Conservation (phyloP, 92 coral and sea anemone species). For the Pocillopora grandis region DNA sequence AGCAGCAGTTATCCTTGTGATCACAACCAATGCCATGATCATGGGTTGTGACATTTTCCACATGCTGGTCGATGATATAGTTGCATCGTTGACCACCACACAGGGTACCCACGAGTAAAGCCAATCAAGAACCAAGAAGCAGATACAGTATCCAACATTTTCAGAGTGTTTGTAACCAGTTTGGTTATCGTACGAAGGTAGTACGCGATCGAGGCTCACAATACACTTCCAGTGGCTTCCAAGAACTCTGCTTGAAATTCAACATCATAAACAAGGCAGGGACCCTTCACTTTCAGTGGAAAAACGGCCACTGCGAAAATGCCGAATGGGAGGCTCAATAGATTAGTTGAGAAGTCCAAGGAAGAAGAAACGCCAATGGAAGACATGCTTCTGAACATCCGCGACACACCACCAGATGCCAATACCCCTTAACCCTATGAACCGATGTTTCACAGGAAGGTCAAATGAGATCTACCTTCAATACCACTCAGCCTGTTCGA, state of each 20-base stretch:
- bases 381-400: slow-evolving; percentile 70
- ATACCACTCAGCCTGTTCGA: slow-evolving; percentile 46
- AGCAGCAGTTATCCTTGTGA: slow-evolving; percentile 45
- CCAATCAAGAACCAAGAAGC: too few species aligned
- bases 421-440: slow-evolving; percentile 64
- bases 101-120: background rate
- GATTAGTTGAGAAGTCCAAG: slow-evolving; percentile 1
- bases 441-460: too few species aligned
- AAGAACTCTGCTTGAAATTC: slow-evolving; percentile 66
- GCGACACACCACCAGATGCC: slow-evolving; percentile 68
- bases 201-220: slow-evolving; percentile 61
- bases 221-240: slow-evolving; percentile 38
- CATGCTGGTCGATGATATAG: slow-evolving; percentile 67
- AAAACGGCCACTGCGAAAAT: slow-evolving; percentile 68
- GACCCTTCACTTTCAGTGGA: slow-evolving; percentile 71
- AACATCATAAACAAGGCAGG: slow-evolving; percentile 73
- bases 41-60: slow-evolving; percentile 70
- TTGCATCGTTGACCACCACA: slow-evolving; percentile 67
- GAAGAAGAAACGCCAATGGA: slow-evolving; percentile 67
- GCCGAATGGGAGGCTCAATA: slow-evolving; percentile 68
- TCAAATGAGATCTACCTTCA: too few species aligned
- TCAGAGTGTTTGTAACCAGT: slow-evolving; percentile 71
- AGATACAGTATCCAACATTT: slow-evolving; percentile 42
- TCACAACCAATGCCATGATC: slow-evolving; percentile 55
- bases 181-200: slow-evolving; percentile 69